Percentiles rank a stretch among this genome's conserved stretches.
phyloP scores from a whole-genome alignment of 1,140 invertebrate genomes.

The Ostrea edulis region DNA sequence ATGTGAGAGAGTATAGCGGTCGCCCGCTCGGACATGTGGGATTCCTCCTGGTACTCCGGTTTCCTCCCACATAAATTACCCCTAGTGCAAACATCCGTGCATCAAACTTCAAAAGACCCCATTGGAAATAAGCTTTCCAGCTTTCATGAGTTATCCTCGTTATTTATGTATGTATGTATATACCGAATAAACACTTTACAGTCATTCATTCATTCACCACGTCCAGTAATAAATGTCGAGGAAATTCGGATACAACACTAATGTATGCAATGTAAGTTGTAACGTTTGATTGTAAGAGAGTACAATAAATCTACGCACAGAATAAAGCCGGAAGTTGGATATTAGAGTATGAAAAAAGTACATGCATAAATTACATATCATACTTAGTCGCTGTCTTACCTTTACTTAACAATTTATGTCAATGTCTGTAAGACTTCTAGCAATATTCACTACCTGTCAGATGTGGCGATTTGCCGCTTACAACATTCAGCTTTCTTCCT shows the following conservation, averaged over 20 bases:
- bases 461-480: conserved; percentile 30
- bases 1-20: too few species aligned
- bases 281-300: background rate
- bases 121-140: too few species aligned
- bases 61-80: too few species aligned
- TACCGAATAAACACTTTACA: too few species aligned
- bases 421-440: too few species aligned
- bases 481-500: background rate
- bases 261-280: conserved; percentile 9
- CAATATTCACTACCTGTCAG: background rate
- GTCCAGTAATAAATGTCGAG: background rate
- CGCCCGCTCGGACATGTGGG: too few species aligned
- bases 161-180: too few species aligned
- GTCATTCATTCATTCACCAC: too few species aligned
- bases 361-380: background rate
- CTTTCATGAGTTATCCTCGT: too few species aligned
- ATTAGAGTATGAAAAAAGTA: background rate
- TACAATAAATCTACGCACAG: background rate
- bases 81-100: too few species aligned
- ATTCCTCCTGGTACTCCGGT: too few species aligned
- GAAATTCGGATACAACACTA: conserved; percentile 3
- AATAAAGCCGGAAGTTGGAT: background rate
- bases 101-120: too few species aligned
- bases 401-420: background rate
- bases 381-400: background rate